Evolutionary conservation across 2,888 invertebrate genomes (phyloP), one percentile per base, ranked within the genome.

Genomic region (Xestoiulus laeticollis): DNA sequence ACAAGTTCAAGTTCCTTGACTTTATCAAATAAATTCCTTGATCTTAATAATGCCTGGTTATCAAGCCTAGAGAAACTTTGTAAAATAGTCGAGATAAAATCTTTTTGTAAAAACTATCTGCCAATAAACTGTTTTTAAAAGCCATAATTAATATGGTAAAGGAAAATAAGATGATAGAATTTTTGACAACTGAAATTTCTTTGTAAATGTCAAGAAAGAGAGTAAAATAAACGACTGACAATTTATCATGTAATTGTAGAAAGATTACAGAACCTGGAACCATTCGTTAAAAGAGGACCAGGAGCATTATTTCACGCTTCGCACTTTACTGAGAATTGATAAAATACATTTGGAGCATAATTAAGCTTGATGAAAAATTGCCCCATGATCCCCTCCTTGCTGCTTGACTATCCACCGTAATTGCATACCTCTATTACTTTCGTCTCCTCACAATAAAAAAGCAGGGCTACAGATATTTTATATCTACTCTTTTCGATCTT

Each of bases 251-350:
- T 3, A 68, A 68, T 26, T 53, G 19, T 26, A n/a, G 1, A 26
- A 22, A 22, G 1, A 68, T 8, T 59, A 22, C 6, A 59, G 22
- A 22, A 59, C 22, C 59, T 59, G 59, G 59, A 59, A 59, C 59
- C 59, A 68, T 26, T 68, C 22, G 26, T 26, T 68, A 68, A 59
- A 68, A 59, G 68, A 68, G 68, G 10, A 26, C 68, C 12, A 10
- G 2, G 68, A 1, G 68, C 53, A 53, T 53, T 26, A 68, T 68
- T 68, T 68, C 68, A 68, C 68, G 26, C 68, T 26, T 68, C 5
- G n/a, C 68, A 68, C 68, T 68, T 68, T 26, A 68, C 68, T 68
- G 68, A 68, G 68, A 26, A 26, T 68, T 26, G 68, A 68, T 68
- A 26, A 68, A 12, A 1, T 68, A 68, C 26, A 68, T 68, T 68